Percentiles rank a stretch among this genome's conserved stretches.
phyloP scores from a whole-genome alignment of 2,888 invertebrate genomes.

The Molorchus minor region DNA sequence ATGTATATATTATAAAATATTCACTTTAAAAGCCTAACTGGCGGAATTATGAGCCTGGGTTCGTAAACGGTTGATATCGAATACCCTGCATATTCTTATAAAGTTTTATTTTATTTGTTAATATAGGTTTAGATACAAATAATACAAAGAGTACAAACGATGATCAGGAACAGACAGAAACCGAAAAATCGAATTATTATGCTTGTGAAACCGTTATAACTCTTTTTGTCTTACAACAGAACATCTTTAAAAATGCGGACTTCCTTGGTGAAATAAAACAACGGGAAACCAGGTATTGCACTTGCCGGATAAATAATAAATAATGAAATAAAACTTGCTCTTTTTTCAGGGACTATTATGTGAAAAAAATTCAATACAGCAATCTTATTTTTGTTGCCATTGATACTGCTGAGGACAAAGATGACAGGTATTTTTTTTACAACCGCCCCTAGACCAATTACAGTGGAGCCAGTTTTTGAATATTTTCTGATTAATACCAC shows the following conservation, averaged over 20 bases:
- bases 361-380: constrained; percentile 78
- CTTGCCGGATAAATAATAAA: neutral
- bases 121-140: constrained; percentile 53
- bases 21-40: no score
- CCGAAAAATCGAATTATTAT: constrained; percentile 54
- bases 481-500: constrained; percentile 64
- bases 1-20: no score
- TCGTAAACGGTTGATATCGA: no score
- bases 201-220: constrained; percentile 54
- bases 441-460: constrained; percentile 63
- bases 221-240: constrained; percentile 51
- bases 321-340: neutral
- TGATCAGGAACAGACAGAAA: constrained; percentile 61
- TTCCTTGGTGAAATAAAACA: constrained; percentile 44
- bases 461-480: constrained; percentile 39
- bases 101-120: constrained; percentile 1
- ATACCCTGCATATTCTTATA: no score
- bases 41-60: no score
- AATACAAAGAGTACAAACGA: constrained; percentile 57
- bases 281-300: constrained; percentile 31
- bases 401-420: constrained; percentile 56
- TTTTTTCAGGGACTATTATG: constrained; percentile 69
- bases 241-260: constrained; percentile 46
- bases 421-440: constrained; percentile 58
- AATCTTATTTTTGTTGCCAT: constrained; percentile 82